A percentile compares a stretch with the other conserved stretches of the same genome.
Conservation (phyloP, 2,888 invertebrate species). For the Agrochola lota region DNA sequence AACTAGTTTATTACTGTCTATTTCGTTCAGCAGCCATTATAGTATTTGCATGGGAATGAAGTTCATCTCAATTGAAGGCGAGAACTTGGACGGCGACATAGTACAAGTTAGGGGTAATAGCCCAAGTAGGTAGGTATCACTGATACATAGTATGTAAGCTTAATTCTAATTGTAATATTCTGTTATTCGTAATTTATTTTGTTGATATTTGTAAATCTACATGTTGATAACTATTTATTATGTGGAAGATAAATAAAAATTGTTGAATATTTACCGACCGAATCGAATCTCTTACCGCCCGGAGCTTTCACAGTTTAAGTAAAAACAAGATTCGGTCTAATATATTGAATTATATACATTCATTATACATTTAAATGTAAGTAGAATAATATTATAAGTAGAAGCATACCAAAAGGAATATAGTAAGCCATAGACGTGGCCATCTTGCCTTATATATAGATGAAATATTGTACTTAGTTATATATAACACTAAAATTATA, state of each 20-base stretch:
- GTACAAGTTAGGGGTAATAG: slow-evolving; percentile 87
- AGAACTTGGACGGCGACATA: slow-evolving; percentile 81
- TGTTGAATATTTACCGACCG: slow-evolving; percentile 88
- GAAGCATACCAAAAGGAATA: slow-evolving; percentile 81
- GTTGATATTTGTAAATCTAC: slow-evolving; percentile 91
- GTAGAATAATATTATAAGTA: slow-evolving; percentile 80
- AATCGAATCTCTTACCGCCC: slow-evolving; percentile 79
- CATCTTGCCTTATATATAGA: slow-evolving; percentile 86
- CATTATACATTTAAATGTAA: slow-evolving; percentile 78
- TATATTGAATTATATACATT: slow-evolving; percentile 87
- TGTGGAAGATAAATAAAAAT: slow-evolving; percentile 85
- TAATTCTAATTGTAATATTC: slow-evolving; percentile 88
- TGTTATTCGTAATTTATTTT: slow-evolving; percentile 91
- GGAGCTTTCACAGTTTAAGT: slow-evolving; percentile 71
- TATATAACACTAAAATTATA: slow-evolving; percentile 74
- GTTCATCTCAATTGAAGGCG: slow-evolving; percentile 35
- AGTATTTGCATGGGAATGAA: slow-evolving; percentile 25
- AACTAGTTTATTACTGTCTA: slow-evolving; percentile 19
- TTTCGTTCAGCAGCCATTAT: slow-evolving; percentile 33
- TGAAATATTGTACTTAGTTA: slow-evolving; percentile 70
- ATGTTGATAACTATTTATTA: slow-evolving; percentile 91
- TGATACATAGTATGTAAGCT: slow-evolving; percentile 81
- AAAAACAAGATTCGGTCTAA: slow-evolving; percentile 81
- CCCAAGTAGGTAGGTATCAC: slow-evolving; percentile 81
- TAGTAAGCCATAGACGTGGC: slow-evolving; percentile 87